Conservation (phyloP, 2,797 vertebrate genomes). For the Melopsittacus undulatus region DNA sequence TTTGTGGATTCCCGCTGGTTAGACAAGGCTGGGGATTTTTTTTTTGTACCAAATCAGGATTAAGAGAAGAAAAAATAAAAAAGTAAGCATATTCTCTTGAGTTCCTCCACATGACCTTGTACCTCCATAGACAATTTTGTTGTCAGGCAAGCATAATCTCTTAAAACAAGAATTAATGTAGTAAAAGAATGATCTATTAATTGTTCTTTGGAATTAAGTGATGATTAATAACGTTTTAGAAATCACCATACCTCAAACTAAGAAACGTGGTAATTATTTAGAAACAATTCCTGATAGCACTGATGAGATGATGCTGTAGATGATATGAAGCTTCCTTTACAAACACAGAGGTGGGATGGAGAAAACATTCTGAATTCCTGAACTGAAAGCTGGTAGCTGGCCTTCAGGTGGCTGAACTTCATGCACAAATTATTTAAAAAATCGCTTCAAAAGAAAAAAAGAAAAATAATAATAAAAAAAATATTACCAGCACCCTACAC, state of each 20-base stretch:
- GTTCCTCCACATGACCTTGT: neutral
- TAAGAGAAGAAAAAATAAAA: neutral
- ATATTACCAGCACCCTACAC: neutral
- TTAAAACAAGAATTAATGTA: neutral
- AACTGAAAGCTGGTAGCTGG: neutral
- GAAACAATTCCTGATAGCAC: neutral
- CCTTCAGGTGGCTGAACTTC: neutral
- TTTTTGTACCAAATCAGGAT: neutral
- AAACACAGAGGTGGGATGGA: neutral
- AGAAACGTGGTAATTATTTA: neutral
- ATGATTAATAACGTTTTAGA: neutral
- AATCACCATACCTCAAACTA: neutral
- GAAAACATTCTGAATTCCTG: neutral
- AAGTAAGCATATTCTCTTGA: neutral
- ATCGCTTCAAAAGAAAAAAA: neutral
- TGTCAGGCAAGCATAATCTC: neutral
- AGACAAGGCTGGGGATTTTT: accelerated
- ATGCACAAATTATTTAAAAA: neutral
- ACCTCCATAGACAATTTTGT: neutral
- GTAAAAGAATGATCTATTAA: neutral
- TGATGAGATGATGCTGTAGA: neutral
- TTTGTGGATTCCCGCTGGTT: neutral
- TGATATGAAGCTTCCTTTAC: neutral
- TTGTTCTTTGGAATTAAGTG: neutral
- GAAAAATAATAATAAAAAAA: neutral